These are phyloP conservation scores for Netelia inedita DNA, from an alignment of 2,888 invertebrate species.

Conservation along the genomic window DNA sequence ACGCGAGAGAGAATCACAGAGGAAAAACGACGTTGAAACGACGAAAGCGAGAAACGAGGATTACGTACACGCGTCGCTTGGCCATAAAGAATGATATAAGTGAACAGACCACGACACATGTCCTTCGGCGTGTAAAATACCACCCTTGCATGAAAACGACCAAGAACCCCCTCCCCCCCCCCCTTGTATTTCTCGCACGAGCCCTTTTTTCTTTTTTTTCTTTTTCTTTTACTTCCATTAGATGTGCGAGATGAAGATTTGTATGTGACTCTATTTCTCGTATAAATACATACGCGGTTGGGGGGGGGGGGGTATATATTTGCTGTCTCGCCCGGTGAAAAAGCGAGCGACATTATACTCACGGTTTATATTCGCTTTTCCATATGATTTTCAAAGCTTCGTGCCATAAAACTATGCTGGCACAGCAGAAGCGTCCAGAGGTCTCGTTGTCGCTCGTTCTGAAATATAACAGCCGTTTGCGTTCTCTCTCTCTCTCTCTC, in stretches of 20 bases:
- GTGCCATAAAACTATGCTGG: not conserved
- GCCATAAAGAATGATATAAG: constrained; percentile 85
- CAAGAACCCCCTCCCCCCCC: constrained; percentile 7
- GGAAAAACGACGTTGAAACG: constrained; percentile 42
- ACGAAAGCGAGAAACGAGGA: constrained; percentile 60
- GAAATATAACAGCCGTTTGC: constrained; percentile 41
- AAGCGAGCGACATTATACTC: constrained; percentile 43
- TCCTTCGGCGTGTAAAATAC: constrained; percentile 79
- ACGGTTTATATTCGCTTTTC: constrained; percentile 51
- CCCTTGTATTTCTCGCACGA: constrained; percentile 28
- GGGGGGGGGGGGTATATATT: not conserved
- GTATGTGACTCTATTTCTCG: constrained; percentile 38
- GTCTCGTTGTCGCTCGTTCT: constrained; percentile 41
- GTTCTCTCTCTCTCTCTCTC: constrained; percentile 21
- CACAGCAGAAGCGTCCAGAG: constrained; percentile 14
- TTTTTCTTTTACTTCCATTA: constrained; percentile 34
- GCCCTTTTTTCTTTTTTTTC: constrained; percentile 50
- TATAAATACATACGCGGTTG: not conserved
- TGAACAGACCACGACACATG: constrained; percentile 82
- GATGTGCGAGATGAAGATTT: constrained; percentile 82
- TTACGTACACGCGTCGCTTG: constrained; percentile 70
- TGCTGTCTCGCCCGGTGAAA: constrained; percentile 10
- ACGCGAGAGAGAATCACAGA: constrained; percentile 40
- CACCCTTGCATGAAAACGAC: constrained; percentile 68
- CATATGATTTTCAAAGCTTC: constrained; percentile 47